Evolutionary conservation across 2,113 vertebrate species (phyloP).

Genomic region (Siniperca chuatsi): DNA sequence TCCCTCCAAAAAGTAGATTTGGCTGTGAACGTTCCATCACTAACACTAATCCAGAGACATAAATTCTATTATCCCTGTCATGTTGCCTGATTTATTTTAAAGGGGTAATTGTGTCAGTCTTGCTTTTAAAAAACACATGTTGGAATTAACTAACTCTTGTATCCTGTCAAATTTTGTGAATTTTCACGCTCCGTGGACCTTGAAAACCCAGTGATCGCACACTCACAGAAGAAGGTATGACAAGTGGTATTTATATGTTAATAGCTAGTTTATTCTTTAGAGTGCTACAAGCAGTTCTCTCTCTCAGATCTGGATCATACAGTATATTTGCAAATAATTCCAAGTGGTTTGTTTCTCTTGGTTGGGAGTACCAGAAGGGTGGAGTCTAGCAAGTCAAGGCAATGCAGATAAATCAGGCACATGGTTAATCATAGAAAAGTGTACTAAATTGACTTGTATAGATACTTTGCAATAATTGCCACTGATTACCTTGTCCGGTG

Average conservation of each 20-base stretch:
- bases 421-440: neutral
- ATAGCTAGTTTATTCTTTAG: slow-evolving; percentile 42
- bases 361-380: neutral
- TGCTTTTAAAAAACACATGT: slow-evolving; percentile 41
- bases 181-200: slow-evolving; percentile 72
- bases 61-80: slow-evolving; percentile 31
- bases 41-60: slow-evolving; percentile 59
- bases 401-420: neutral
- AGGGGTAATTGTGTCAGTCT: slow-evolving; percentile 29
- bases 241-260: slow-evolving; percentile 34
- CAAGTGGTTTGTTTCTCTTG: slow-evolving; percentile 40
- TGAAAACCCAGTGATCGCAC: slow-evolving; percentile 71
- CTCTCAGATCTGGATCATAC: slow-evolving; percentile 36
- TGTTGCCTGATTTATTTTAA: slow-evolving; percentile 30
- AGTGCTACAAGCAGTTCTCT: neutral
- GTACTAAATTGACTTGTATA: neutral
- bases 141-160: slow-evolving; percentile 64
- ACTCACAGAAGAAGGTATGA: slow-evolving; percentile 76
- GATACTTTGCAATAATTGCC: neutral
- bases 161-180: slow-evolving; percentile 64
- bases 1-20: slow-evolving; percentile 61
- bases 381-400: neutral
- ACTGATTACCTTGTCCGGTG: neutral
- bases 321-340: slow-evolving; percentile 32
- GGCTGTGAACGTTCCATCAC: slow-evolving; percentile 47